phyloP scores from a whole-genome alignment of 2,888 invertebrate genomes.

The Formica aserva region DNA sequence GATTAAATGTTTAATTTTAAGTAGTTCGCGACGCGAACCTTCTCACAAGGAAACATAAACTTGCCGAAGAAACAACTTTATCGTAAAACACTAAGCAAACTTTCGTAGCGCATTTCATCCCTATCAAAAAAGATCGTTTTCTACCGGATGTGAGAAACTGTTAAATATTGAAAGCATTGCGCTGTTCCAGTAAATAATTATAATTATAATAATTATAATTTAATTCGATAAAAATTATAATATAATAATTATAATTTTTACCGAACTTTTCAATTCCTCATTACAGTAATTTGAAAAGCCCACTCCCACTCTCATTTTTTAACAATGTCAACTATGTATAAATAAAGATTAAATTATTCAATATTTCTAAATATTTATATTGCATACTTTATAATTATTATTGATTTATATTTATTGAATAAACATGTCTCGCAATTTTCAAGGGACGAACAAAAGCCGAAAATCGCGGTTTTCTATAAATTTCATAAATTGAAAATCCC shows the following conservation, averaged over 20 bases:
- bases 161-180: conserved; percentile 13
- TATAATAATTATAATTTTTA: background rate
- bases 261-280: background rate
- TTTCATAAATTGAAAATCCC: background rate
- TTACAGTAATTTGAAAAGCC: background rate
- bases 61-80: conserved; percentile 8
- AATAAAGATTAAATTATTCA: background rate
- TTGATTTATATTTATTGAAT: background rate
- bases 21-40: background rate
- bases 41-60: conserved; percentile 25
- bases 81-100: conserved; percentile 40
- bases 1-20: conserved; percentile 16
- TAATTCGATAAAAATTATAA: too few relatives aligned
- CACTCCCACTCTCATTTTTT: background rate
- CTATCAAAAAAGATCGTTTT: conserved; percentile 2
- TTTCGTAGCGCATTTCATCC: background rate
- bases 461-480: background rate
- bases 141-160: conserved; percentile 1
- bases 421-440: background rate
- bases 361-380: background rate
- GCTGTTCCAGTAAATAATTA: background rate
- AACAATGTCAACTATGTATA: background rate
- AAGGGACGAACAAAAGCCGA: background rate
- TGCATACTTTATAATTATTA: background rate
- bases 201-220: too few relatives aligned